phyloP scores from a whole-genome alignment of 2,888 invertebrate species.

The Eristalis pertinax region DNA sequence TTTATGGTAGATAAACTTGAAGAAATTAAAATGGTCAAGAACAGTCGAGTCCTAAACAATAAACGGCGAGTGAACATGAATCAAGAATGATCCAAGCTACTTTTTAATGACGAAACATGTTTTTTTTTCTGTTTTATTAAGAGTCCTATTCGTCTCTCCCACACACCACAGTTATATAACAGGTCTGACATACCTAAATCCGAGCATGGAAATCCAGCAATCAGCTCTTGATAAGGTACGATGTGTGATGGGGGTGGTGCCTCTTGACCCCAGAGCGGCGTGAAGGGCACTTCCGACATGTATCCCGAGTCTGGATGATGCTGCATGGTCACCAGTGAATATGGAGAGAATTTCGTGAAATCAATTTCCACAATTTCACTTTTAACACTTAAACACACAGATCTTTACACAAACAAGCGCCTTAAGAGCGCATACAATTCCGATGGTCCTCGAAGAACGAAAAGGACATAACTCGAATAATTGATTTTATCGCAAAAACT shows the following conservation, averaged over 20 bases:
- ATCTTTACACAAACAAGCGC: background rate
- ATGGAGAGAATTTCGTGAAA: conserved; percentile 56
- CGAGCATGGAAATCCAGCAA: conserved; percentile 87
- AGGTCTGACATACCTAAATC: conserved; percentile 82
- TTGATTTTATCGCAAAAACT: background rate
- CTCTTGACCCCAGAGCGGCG: conserved; percentile 81
- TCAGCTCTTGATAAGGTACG: conserved; percentile 86
- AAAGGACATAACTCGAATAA: conserved; percentile 4
- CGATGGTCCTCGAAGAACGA: background rate
- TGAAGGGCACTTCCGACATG: conserved; percentile 81
- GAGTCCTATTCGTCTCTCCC: too few relatives aligned
- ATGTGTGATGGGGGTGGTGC: conserved; percentile 84
- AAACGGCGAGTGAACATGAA: too few relatives aligned
- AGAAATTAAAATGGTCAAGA: too few relatives aligned
- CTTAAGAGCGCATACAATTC: background rate
- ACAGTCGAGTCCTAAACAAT: too few relatives aligned
- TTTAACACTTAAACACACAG: conserved; percentile 9
- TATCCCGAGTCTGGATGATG: conserved; percentile 80
- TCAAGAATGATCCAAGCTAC: too few relatives aligned
- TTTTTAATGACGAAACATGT: too few relatives aligned
- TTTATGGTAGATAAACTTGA: too few relatives aligned
- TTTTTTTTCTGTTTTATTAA: too few relatives aligned
- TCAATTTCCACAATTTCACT: conserved; percentile 46
- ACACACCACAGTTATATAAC: too few relatives aligned
- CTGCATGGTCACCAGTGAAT: conserved; percentile 75